These are phyloP conservation scores for Agraylea sexmaculata DNA, from an alignment of 1,140 invertebrate genomes.

Conservation along the genomic window DNA sequence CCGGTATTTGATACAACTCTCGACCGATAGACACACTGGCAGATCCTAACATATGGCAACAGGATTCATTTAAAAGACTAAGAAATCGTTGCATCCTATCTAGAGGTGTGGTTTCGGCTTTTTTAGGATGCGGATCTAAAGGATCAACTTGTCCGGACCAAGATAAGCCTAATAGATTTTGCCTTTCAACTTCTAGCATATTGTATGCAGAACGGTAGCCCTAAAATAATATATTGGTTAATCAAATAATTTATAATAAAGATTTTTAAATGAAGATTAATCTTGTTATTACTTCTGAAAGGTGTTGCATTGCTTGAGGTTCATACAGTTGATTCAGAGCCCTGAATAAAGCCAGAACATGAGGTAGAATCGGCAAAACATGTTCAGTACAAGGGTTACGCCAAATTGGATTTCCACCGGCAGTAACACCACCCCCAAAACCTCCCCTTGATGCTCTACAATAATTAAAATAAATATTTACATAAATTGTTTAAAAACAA, in stretches of 20 bases:
- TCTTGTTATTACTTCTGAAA: conserved; percentile 43
- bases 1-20: conserved; percentile 66
- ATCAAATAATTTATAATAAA: background rate
- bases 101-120: conserved; percentile 42
- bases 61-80: conserved; percentile 53
- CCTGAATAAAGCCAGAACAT: conserved; percentile 60
- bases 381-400: conserved; percentile 76
- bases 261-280: background rate
- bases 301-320: conserved; percentile 45
- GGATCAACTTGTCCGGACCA: conserved; percentile 34
- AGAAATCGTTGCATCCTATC: conserved; percentile 76
- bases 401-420: conserved; percentile 64
- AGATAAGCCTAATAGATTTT: conserved; percentile 50
- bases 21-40: conserved; percentile 66
- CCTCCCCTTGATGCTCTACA: conserved; percentile 60
- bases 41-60: conserved; percentile 67
- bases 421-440: conserved; percentile 63
- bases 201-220: conserved; percentile 57
- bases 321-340: conserved; percentile 71
- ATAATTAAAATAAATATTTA: conserved; percentile 1
- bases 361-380: conserved; percentile 64
- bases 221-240: conserved; percentile 24
- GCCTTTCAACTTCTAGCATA: conserved; percentile 59
- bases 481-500: background rate
- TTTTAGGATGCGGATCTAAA: conserved; percentile 33